Evolutionary conservation across 2,888 invertebrate species (phyloP), one percentile per base, ranked within the genome.

Genomic region (Germaria angustata): DNA sequence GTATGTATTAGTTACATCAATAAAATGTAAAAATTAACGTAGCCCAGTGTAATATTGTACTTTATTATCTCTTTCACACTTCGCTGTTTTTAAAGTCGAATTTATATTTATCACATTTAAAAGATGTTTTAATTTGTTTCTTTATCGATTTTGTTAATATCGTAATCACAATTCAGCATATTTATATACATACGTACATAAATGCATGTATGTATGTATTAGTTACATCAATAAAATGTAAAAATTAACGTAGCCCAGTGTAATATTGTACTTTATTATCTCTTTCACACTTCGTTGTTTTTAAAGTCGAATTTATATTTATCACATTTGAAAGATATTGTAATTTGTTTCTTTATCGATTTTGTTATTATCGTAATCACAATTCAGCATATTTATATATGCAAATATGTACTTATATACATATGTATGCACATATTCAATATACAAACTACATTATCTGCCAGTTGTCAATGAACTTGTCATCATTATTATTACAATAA

Each of bases 401-500:
- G 55, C n/a, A n/a, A n/a, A 49, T 11, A 22, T 9, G 9, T 46
- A 9, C 9, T 5, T 28, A 28, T 5, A 20, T 46, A 46, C 20
- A n/a, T n/a, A 44, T 7, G 2, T 44, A 15, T 15, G 6, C 5
- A 44, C 6, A 3, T 44, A 44, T 20, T 20, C n/a, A n/a, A n/a
- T n/a, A n/a, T n/a, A n/a, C 20, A 57, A 22, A 57, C 20, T 55
- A 32, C 44, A 65, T 63, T 72, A 36, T 59, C 36, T 63, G 24
- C 11, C 13, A 65, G 46, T 20, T 73, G 73, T 65, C 66, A 75
- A 66, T 75, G 75, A 75, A 75, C 75, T 57, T 66, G 75, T 66
- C 46, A 57, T 49, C 17, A 46, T 36, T 17, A 49, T n/a, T 24
- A 39, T 32, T 39, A 9, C 13, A 32, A 55, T 17, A 39, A 11